Evolutionary conservation across 2,888 invertebrate genomes (phyloP).

Genomic region (Agrypnus murinus): DNA sequence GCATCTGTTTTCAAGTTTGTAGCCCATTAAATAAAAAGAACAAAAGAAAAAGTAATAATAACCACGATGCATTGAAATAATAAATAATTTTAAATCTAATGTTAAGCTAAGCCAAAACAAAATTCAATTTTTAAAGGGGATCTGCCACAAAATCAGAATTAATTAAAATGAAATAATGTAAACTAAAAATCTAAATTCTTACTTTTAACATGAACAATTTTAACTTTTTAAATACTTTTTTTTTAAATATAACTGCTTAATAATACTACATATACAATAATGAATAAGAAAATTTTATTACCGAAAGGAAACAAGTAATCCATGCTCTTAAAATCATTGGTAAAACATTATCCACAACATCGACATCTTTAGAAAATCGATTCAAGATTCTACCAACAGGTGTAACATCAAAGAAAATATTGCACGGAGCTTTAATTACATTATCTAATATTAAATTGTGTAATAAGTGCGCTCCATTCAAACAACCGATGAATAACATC

Average conservation of each 20-base stretch:
- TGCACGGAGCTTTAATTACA: constrained; percentile 80
- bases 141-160: constrained; percentile 4
- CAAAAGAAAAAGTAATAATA: neutral
- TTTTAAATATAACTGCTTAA: constrained; percentile 31
- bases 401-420: constrained; percentile 87
- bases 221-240: too few species aligned
- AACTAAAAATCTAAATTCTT: neutral
- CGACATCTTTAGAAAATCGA: constrained; percentile 85
- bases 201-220: neutral
- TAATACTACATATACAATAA: neutral
- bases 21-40: neutral
- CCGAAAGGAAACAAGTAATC: constrained; percentile 80
- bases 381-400: constrained; percentile 87
- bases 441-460: constrained; percentile 79
- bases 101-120: constrained; percentile 10
- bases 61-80: constrained; percentile 22
- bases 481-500: constrained; percentile 79
- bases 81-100: constrained; percentile 5
- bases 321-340: constrained; percentile 83
- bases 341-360: constrained; percentile 81
- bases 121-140: constrained; percentile 1
- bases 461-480: constrained; percentile 77
- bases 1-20: too few species aligned
- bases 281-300: constrained; percentile 60
- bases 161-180: constrained; percentile 10